Percentiles rank a stretch among this genome's conserved stretches.
phyloP scores from a whole-genome alignment of 2,797 vertebrate genomes.

The Mormyrops boulengeri region DNA sequence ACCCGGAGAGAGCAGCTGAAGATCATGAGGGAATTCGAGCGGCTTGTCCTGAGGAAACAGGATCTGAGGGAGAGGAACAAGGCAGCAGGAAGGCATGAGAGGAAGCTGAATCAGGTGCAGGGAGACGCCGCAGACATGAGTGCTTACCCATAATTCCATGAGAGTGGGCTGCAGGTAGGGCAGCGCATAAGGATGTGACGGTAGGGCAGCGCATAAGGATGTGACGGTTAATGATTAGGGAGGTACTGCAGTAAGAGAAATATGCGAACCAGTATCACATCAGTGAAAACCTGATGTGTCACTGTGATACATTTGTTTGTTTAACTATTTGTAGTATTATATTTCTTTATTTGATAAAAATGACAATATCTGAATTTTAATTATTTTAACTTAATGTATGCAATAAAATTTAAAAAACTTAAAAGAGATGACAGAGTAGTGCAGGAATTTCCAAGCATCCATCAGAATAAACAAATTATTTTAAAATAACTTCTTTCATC shows the following conservation, averaged over 20 bases:
- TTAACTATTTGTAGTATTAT: background rate
- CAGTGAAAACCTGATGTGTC: background rate
- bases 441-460: background rate
- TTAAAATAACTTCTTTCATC: background rate
- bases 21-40: constrained; percentile 49
- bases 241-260: background rate
- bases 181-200: too few relatives aligned
- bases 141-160: background rate
- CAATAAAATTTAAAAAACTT: background rate
- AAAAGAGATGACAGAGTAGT: too few relatives aligned
- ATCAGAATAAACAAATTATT: background rate
- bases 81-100: constrained; percentile 44
- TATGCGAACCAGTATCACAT: background rate
- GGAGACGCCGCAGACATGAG: background rate
- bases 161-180: background rate
- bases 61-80: constrained; percentile 38
- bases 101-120: constrained; percentile 57
- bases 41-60: constrained; percentile 35
- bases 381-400: background rate
- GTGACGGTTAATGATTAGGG: background rate
- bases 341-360: background rate
- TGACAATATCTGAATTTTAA: background rate
- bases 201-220: background rate
- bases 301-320: background rate
- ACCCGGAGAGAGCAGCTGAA: constrained; percentile 45